Evolutionary conservation across 2,113 vertebrate species (phyloP).

Genomic region (Gopherus evgoodei): DNA sequence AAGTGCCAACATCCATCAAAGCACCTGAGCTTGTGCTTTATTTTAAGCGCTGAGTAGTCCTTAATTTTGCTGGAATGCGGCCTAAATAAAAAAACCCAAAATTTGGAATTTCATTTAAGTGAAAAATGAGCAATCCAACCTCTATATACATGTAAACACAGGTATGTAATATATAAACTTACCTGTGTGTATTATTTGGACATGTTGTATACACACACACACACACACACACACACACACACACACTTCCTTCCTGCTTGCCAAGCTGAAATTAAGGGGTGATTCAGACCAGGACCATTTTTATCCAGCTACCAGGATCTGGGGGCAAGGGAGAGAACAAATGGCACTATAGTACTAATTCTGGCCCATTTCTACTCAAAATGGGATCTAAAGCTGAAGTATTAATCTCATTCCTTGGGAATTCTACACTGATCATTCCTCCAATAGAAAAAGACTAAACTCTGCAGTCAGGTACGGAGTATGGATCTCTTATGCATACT

Average conservation of each 20-base stretch:
- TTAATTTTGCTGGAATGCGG: neutral
- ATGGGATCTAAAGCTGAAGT: neutral
- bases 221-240: no score
- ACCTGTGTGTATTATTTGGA: no score
- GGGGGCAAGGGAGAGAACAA: no score
- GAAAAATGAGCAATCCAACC: neutral
- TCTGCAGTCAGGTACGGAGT: neutral
- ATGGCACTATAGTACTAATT: neutral
- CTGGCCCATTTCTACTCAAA: neutral
- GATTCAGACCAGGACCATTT: neutral
- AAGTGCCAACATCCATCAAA: neutral
- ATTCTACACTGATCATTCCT: neutral
- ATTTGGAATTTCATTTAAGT: neutral
- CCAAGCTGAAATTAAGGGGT: neutral
- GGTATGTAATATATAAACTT: no score
- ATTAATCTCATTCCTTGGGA: neutral
- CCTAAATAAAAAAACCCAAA: neutral
- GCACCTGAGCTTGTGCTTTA: neutral
- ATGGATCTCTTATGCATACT: neutral
- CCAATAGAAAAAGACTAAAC: neutral
- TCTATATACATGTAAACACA: no score
- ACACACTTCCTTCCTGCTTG: neutral
- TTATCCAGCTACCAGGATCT: neutral
- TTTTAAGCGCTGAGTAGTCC: neutral
- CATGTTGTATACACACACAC: no score